phyloP scores from a whole-genome alignment of 2,888 invertebrate genomes.

The Caenorhabditis japonica region DNA sequence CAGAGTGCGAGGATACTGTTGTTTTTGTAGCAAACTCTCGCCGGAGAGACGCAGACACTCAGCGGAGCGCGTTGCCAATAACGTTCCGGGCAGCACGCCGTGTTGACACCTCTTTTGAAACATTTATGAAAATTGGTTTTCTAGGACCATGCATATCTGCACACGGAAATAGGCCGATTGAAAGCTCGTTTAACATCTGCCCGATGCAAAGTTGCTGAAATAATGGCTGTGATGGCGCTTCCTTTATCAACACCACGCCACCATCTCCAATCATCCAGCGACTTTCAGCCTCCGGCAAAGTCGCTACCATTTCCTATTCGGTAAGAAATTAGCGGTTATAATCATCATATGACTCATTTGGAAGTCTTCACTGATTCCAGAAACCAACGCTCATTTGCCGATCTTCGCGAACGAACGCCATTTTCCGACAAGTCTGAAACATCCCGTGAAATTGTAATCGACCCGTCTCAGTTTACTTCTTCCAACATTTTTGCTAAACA shows the following conservation, averaged over 20 bases:
- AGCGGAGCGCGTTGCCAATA: too few relatives aligned
- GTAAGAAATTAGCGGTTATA: neutral
- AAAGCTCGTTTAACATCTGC: slow-evolving; percentile 50
- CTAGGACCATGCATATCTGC: slow-evolving; percentile 29
- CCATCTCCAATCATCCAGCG: slow-evolving; percentile 26
- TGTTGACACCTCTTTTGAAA: too few relatives aligned
- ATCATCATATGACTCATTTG: slow-evolving; percentile 16
- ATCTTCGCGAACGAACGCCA: slow-evolving; percentile 51
- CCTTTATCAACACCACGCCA: slow-evolving; percentile 26
- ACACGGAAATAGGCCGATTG: slow-evolving; percentile 38
- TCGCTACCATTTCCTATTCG: slow-evolving; percentile 32
- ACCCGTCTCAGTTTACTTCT: slow-evolving; percentile 46
- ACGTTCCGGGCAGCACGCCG: too few relatives aligned
- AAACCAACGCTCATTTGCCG: slow-evolving; percentile 56
- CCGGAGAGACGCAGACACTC: too few relatives aligned
- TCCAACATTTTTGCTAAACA: slow-evolving; percentile 41
- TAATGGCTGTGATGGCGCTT: slow-evolving; percentile 51
- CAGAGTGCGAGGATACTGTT: too few relatives aligned
- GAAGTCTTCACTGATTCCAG: slow-evolving; percentile 3
- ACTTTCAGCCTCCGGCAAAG: slow-evolving; percentile 20
- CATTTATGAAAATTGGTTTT: too few relatives aligned
- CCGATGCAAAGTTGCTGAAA: slow-evolving; percentile 49
- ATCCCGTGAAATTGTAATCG: slow-evolving; percentile 40
- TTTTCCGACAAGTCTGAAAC: slow-evolving; percentile 47
- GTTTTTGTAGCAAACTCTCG: too few relatives aligned